phyloP scores from a whole-genome alignment of 2,888 invertebrate genomes.

The Agapostemon virescens region DNA sequence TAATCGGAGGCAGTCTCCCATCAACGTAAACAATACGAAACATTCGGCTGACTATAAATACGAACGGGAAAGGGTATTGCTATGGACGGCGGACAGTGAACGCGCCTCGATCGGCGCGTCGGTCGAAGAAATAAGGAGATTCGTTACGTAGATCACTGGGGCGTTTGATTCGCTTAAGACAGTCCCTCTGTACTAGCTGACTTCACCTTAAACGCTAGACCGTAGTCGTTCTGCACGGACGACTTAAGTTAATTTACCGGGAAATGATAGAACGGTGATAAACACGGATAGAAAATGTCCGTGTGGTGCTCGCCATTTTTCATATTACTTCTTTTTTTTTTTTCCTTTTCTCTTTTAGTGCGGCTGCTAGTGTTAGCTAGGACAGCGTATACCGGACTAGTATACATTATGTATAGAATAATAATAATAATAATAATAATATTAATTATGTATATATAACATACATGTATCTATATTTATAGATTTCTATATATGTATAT shows the following conservation, averaged over 20 bases:
- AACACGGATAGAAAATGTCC: slow-evolving; percentile 32
- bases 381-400: slow-evolving; percentile 79
- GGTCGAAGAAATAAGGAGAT: slow-evolving; percentile 14
- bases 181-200: slow-evolving; percentile 63
- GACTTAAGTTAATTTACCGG: slow-evolving; percentile 57
- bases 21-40: background rate
- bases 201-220: slow-evolving; percentile 67
- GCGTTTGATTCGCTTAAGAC: slow-evolving; percentile 72
- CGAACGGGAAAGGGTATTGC: background rate
- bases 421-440: slow-evolving; percentile 45
- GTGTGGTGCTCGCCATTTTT: slow-evolving; percentile 27
- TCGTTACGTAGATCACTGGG: slow-evolving; percentile 56
- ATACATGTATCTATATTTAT: slow-evolving; percentile 18
- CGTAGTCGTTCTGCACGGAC: slow-evolving; percentile 58
- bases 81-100: slow-evolving; percentile 4
- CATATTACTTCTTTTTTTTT: no score
- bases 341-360: slow-evolving; percentile 43
- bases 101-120: slow-evolving; percentile 17
- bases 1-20: background rate
- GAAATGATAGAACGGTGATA: slow-evolving; percentile 35
- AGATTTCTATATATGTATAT: slow-evolving; percentile 22
- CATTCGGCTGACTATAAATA: slow-evolving; percentile 31
- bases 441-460: slow-evolving; percentile 40
- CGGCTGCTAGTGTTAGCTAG: slow-evolving; percentile 69
- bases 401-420: slow-evolving; percentile 69